A percentile compares a stretch with the other conserved stretches of the same genome.
Conservation (phyloP, 2,888 invertebrate species). For the Apotomis turbidana region DNA sequence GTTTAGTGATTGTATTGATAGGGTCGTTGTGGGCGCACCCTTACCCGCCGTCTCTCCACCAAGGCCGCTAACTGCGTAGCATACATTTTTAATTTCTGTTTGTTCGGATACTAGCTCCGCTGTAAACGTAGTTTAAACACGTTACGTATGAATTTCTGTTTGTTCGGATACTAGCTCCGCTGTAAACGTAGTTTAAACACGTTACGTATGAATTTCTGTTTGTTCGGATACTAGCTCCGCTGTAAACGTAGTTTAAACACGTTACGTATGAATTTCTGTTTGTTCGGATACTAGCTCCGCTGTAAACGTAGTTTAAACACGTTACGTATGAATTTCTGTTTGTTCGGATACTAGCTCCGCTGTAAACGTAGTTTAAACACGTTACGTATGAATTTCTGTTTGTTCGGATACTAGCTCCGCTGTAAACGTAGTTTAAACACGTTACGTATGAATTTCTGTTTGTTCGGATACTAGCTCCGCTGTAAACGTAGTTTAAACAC, state of each 20-base stretch:
- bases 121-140: neutral
- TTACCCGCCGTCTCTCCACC: conserved; percentile 26
- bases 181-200: neutral
- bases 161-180: conserved; percentile 8
- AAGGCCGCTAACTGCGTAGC: conserved; percentile 39
- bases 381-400: conserved; percentile 31
- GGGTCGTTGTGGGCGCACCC: neutral
- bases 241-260: neutral
- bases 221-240: conserved; percentile 8
- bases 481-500: neutral
- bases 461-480: conserved; percentile 8
- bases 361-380: neutral
- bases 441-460: conserved; percentile 31
- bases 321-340: conserved; percentile 31
- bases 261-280: conserved; percentile 31
- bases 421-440: neutral
- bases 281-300: conserved; percentile 8
- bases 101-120: conserved; percentile 8
- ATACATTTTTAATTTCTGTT: conserved; percentile 31
- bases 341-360: conserved; percentile 8
- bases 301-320: neutral
- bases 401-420: conserved; percentile 8
- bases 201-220: conserved; percentile 31
- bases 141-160: neutral
- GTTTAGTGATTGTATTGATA: too few species aligned